Percentiles rank a stretch among this genome's conserved stretches.
Evolutionary conservation across 2,113 vertebrate genomes (phyloP).

Genomic region (Nanorana parkeri): DNA sequence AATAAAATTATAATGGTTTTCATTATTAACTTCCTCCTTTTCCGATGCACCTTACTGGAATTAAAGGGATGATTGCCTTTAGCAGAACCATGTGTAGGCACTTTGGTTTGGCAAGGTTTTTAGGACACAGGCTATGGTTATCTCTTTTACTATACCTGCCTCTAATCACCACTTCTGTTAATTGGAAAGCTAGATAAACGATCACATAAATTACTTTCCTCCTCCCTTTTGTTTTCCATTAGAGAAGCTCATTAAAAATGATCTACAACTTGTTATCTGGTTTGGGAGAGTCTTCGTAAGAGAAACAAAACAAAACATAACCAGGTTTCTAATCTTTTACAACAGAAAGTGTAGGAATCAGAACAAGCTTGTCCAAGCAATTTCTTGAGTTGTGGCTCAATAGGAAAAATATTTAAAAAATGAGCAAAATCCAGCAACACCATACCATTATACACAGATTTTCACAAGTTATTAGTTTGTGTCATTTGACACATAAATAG

Average conservation of each 20-base stretch:
- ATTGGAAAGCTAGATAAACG: conserved; percentile 48
- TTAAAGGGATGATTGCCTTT: not conserved
- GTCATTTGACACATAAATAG: too few species aligned
- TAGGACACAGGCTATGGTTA: conserved; percentile 4
- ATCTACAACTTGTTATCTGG: conserved; percentile 47
- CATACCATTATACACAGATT: too few species aligned
- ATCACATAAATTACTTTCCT: conserved; percentile 20
- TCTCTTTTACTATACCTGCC: conserved; percentile 31
- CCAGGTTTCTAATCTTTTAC: conserved; percentile 33
- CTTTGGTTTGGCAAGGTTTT: not conserved
- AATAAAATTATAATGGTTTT: too few species aligned
- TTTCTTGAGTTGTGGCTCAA: too few species aligned
- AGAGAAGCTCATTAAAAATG: conserved; percentile 57
- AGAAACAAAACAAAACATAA: rapidly evolving
- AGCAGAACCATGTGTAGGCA: conserved; percentile 13
- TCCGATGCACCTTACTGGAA: too few species aligned
- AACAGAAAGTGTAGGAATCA: conserved; percentile 2
- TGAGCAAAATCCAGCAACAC: too few species aligned
- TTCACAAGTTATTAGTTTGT: too few species aligned
- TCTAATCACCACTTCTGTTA: conserved; percentile 58
- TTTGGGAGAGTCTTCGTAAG: conserved; percentile 19
- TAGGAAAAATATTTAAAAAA: too few species aligned
- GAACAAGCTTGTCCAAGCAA: too few species aligned
- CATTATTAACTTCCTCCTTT: too few species aligned
- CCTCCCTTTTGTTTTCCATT: not conserved